These are phyloP conservation scores for Schizopygopsis pylzovi DNA, from an alignment of 2,797 vertebrate species.

Conservation along the genomic window DNA sequence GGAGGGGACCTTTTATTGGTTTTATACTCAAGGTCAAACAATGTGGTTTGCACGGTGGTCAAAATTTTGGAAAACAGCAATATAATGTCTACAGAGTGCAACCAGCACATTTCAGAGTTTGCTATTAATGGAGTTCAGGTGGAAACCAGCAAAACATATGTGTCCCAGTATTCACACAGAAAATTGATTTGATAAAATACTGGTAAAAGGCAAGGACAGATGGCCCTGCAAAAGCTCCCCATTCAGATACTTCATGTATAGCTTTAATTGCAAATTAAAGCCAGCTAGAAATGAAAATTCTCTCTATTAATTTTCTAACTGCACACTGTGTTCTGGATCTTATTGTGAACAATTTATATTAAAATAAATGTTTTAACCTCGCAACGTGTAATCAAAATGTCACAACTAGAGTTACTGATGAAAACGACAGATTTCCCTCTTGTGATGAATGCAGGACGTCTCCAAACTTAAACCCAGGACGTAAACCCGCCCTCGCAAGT, in stretches of 20 bases:
- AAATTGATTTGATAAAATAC: background rate
- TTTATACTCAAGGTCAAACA: slow-evolving; percentile 58
- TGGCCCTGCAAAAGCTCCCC: background rate
- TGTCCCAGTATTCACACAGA: background rate
- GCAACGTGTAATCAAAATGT: background rate
- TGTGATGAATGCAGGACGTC: no score
- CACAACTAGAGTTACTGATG: background rate
- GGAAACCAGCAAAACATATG: slow-evolving; percentile 5
- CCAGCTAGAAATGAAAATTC: background rate
- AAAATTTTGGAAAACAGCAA: slow-evolving; percentile 55
- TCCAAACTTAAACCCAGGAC: no score
- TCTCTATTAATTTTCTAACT: background rate
- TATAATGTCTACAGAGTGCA: slow-evolving; percentile 29
- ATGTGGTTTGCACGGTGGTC: slow-evolving; percentile 4
- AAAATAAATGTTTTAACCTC: background rate
- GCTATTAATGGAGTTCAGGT: slow-evolving; percentile 7
- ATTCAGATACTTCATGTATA: background rate
- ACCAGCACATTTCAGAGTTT: slow-evolving; percentile 7
- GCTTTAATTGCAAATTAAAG: background rate
- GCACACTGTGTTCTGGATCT: background rate
- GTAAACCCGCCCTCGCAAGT: background rate
- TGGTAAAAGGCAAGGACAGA: slow-evolving; percentile 7
- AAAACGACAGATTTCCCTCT: background rate
- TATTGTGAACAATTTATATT: background rate
- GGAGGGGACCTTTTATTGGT: slow-evolving; percentile 55